These are phyloP conservation scores for Cryptophagus acutangulus DNA, from an alignment of 2,888 invertebrate species.

Conservation along the genomic window DNA sequence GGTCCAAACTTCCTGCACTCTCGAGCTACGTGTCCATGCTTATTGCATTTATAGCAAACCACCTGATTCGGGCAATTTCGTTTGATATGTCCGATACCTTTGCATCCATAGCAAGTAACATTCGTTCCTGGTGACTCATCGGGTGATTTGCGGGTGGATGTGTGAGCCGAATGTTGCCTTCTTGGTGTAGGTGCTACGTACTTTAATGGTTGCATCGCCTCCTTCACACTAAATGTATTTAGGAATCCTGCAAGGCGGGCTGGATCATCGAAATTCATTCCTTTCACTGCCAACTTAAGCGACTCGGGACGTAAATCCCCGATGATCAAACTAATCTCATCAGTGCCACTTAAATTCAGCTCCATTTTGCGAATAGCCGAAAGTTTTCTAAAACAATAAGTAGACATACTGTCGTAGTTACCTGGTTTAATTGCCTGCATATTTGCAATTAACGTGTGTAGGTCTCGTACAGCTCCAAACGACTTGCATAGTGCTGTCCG, in stretches of 20 bases:
- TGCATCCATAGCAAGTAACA: too few relatives aligned
- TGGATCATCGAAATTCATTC: neutral
- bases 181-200: too few relatives aligned
- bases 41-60: too few relatives aligned
- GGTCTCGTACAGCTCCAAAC: neutral
- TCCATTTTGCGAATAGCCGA: neutral
- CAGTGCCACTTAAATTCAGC: neutral
- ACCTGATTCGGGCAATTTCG: too few relatives aligned
- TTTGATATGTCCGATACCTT: too few relatives aligned
- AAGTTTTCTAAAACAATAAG: neutral
- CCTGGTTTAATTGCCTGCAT: neutral
- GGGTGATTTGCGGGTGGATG: too few relatives aligned
- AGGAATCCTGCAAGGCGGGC: neutral
- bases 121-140: too few relatives aligned
- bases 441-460: neutral
- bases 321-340: slow-evolving; percentile 3
- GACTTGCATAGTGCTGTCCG: neutral
- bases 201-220: too few relatives aligned
- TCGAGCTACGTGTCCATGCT: too few relatives aligned
- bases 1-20: too few relatives aligned
- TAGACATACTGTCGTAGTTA: neutral
- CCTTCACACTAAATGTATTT: neutral
- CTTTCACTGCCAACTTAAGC: neutral
- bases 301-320: neutral
- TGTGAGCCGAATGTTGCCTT: too few relatives aligned